A percentile compares a stretch with the other conserved stretches of the same genome.
Conservation (phyloP, 2,113 vertebrate genomes). For the Panurus biarmicus region DNA sequence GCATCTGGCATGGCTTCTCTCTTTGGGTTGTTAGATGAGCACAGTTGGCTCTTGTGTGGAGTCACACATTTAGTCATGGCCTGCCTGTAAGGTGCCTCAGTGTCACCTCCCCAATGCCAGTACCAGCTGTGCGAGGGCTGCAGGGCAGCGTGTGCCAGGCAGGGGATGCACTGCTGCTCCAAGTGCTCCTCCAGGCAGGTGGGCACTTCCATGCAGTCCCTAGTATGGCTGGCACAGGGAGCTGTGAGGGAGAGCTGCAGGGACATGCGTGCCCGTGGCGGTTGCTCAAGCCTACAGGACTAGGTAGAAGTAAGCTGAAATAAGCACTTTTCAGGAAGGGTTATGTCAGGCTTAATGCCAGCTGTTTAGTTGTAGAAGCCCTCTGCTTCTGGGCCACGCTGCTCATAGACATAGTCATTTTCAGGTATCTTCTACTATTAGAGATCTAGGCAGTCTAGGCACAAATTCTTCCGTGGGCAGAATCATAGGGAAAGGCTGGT, state of each 20-base stretch:
- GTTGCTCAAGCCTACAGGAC: neutral
- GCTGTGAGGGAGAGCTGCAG: rapidly evolving
- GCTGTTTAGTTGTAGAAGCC: neutral
- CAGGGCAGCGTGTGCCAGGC: rapidly evolving
- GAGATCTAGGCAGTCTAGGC: neutral
- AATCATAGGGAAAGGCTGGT: neutral
- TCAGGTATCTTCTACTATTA: neutral
- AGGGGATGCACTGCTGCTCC: rapidly evolving
- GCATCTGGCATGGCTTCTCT: neutral
- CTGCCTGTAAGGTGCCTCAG: neutral
- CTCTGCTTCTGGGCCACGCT: neutral
- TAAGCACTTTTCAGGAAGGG: neutral
- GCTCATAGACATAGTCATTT: neutral
- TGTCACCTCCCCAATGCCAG: neutral
- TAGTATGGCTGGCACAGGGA: neutral
- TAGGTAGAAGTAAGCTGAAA: neutral
- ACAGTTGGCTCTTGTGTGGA: neutral
- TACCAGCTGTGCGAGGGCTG: rapidly evolving
- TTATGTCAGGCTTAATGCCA: neutral
- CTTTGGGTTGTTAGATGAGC: neutral
- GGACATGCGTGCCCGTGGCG: rapidly evolving
- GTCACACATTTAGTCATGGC: rapidly evolving
- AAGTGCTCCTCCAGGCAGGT: rapidly evolving
- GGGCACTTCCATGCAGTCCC: neutral
- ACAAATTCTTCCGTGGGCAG: neutral